Evolutionary conservation across 2,888 invertebrate genomes (phyloP).

Genomic region (Germaria angustata): DNA sequence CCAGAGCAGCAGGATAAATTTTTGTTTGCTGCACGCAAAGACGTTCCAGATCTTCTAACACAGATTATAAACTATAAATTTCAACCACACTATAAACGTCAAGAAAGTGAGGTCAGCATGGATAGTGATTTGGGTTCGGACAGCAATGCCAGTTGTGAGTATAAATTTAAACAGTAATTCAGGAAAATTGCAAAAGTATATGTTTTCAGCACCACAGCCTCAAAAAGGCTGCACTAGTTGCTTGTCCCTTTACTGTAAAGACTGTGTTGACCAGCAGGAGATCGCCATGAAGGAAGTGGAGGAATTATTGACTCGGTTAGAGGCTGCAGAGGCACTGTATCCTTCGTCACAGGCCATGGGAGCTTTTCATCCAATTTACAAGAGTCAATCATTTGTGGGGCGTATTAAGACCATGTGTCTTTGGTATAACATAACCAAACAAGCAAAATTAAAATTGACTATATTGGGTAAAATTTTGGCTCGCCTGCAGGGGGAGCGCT

Average conservation of each 20-base stretch:
- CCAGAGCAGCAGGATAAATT: constrained; percentile 89
- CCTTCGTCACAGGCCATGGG: constrained; percentile 91
- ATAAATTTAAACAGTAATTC: background rate
- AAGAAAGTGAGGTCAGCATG: constrained; percentile 75
- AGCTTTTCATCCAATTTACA: constrained; percentile 84
- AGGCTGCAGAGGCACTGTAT: constrained; percentile 89
- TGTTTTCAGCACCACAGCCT: constrained; percentile 70
- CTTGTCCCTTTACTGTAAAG: constrained; percentile 86
- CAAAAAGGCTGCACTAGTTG: constrained; percentile 83
- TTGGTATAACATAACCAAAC: constrained; percentile 94
- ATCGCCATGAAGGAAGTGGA: constrained; percentile 88
- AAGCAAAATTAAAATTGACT: constrained; percentile 89
- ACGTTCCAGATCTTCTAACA: constrained; percentile 85
- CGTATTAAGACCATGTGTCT: constrained; percentile 88
- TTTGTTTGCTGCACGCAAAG: constrained; percentile 86
- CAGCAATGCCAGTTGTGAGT: constrained; percentile 76
- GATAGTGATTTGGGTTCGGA: constrained; percentile 78
- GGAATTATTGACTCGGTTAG: constrained; percentile 86
- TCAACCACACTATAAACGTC: constrained; percentile 75
- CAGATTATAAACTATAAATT: constrained; percentile 89
- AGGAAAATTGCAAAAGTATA: background rate
- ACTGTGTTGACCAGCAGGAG: constrained; percentile 87
- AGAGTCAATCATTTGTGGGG: constrained; percentile 78
- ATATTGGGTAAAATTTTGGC: constrained; percentile 86
- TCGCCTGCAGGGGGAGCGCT: constrained; percentile 78